Evolutionary conservation across 2,888 invertebrate species (phyloP).

Genomic region (Phyllotreta striolata): DNA sequence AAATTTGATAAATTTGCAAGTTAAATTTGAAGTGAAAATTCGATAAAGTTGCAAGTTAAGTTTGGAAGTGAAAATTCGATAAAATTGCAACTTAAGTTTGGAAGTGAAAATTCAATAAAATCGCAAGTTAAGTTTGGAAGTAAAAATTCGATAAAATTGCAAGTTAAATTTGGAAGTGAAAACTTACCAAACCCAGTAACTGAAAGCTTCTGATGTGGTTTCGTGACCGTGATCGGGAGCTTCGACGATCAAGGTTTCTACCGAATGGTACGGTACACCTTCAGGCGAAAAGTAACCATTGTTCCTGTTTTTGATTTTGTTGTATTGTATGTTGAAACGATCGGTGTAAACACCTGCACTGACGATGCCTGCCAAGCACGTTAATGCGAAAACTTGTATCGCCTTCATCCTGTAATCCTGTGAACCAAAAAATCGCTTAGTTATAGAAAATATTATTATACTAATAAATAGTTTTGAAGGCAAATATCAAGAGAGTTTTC

Average conservation of each 20-base stretch:
- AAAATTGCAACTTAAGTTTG: too few relatives aligned
- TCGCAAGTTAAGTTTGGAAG: too few relatives aligned
- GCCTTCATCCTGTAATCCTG: too few relatives aligned
- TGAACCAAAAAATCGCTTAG: too few relatives aligned
- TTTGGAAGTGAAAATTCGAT: too few relatives aligned
- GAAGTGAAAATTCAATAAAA: too few relatives aligned
- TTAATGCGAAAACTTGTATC: slow-evolving; percentile 28
- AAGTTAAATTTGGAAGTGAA: background rate
- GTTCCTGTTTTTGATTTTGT: slow-evolving; percentile 40
- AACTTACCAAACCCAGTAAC: slow-evolving; percentile 44
- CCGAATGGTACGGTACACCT: slow-evolving; percentile 46
- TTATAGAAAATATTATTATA: too few relatives aligned
- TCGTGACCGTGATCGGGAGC: slow-evolving; percentile 47
- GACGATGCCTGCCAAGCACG: slow-evolving; percentile 36
- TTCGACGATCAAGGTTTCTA: slow-evolving; percentile 47
- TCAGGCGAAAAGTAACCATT: slow-evolving; percentile 46
- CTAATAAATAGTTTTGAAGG: too few relatives aligned
- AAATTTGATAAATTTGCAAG: too few relatives aligned
- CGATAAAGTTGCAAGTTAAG: background rate
- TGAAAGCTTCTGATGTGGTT: slow-evolving; percentile 47
- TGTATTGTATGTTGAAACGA: slow-evolving; percentile 44
- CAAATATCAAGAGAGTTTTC: too few relatives aligned
- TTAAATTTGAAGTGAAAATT: too few relatives aligned
- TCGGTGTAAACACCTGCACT: slow-evolving; percentile 42
- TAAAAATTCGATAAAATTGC: background rate